Conservation (phyloP, 2,888 invertebrate species). For the Xanthorhoe spadicearia region DNA sequence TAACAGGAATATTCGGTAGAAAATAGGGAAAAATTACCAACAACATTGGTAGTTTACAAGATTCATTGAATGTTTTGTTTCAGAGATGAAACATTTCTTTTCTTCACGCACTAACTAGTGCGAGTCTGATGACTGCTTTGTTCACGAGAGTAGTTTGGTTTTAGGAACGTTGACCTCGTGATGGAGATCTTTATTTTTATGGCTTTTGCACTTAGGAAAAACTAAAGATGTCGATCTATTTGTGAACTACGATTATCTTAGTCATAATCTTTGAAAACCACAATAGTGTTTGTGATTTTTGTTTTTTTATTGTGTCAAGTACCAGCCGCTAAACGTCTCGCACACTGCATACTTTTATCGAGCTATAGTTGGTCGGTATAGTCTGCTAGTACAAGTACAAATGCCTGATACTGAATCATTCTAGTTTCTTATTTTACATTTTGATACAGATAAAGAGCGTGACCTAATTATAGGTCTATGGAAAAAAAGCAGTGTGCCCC, state of each 20-base stretch:
- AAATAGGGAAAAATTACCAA: neutral
- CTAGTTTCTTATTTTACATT: no score
- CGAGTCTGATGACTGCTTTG: constrained; percentile 42
- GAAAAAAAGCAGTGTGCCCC: no score
- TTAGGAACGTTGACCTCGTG: constrained; percentile 62
- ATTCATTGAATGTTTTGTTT: constrained; percentile 23
- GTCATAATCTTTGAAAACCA: constrained; percentile 34
- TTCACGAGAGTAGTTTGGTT: constrained; percentile 37
- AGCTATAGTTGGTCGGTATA: no score
- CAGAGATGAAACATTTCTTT: constrained; percentile 15
- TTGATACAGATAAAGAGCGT: no score
- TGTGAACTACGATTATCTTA: constrained; percentile 47
- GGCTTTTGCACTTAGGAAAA: constrained; percentile 60
- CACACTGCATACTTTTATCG: no score
- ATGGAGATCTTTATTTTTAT: constrained; percentile 59
- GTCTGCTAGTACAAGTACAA: no score
- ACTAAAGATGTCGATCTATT: constrained; percentile 58
- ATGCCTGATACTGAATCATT: no score
- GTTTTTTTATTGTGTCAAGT: constrained; percentile 8
- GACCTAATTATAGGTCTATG: no score
- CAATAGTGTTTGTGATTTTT: constrained; percentile 15
- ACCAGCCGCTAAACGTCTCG: neutral
- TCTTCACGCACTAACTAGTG: constrained; percentile 41
- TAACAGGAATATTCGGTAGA: neutral
- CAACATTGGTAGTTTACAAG: neutral